These are phyloP conservation scores for Pantherophis alleghaniensis DNA, from an alignment of 2,797 vertebrate genomes.

Conservation along the genomic window DNA sequence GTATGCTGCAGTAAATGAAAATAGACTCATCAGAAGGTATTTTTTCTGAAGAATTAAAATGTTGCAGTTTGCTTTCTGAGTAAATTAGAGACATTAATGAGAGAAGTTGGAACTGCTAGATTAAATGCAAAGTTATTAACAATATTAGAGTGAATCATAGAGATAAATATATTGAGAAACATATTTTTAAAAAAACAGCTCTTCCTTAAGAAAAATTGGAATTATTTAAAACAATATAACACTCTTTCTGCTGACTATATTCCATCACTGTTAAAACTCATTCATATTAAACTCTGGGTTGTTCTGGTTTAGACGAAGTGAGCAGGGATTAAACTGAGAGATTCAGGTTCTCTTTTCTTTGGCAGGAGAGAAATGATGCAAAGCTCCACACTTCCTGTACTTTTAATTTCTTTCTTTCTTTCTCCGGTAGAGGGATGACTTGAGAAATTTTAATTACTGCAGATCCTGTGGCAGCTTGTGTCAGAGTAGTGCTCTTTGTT, in stretches of 20 bases:
- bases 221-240: background rate
- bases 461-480: background rate
- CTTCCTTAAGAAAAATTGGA: slow-evolving; percentile 21
- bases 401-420: background rate
- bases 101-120: background rate
- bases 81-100: slow-evolving; percentile 14
- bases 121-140: slow-evolving; percentile 17
- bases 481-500: background rate
- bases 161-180: background rate
- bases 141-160: background rate
- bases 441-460: background rate
- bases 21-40: background rate
- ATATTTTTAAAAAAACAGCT: slow-evolving; percentile 6
- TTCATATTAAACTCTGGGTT: background rate
- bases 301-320: background rate
- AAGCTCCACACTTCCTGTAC: background rate
- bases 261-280: background rate
- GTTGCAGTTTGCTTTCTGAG: background rate
- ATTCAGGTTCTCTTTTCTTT: background rate
- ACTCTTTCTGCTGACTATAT: background rate
- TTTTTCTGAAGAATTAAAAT: slow-evolving; percentile 17
- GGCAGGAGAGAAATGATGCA: background rate
- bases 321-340: background rate
- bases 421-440: background rate
- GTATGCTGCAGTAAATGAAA: background rate